Percentiles rank a stretch among this genome's conserved stretches.
phyloP scores from a whole-genome alignment of 2,888 invertebrate genomes.

The Ophion ellenae region DNA sequence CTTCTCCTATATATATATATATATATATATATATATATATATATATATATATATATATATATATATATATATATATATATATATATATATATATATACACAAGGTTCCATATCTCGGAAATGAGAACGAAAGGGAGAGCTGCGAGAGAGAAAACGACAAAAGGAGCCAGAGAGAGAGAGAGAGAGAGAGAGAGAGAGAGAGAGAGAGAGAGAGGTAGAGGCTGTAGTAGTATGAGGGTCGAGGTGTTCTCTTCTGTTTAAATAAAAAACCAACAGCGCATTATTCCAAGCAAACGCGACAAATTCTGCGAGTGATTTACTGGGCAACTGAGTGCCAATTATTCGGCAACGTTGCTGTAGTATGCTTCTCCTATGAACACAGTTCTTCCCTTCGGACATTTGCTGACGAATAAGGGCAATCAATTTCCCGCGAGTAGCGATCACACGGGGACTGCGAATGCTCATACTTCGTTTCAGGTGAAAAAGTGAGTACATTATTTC shows the following conservation, averaged over 20 bases:
- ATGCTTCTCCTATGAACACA: not conserved
- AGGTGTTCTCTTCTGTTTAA: slow-evolving; percentile 17
- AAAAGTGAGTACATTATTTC: too few relatives aligned
- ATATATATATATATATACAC: not conserved
- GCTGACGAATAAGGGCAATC: not conserved
- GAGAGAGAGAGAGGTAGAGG: not conserved
- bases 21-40: not conserved
- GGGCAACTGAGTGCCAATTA: slow-evolving; percentile 30
- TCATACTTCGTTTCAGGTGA: not conserved
- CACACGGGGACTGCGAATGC: not conserved
- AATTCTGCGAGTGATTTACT: slow-evolving; percentile 5
- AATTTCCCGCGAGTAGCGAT: not conserved
- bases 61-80: not conserved
- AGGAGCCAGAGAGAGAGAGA: not conserved
- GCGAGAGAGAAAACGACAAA: not conserved
- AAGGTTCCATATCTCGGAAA: not conserved
- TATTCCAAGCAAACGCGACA: slow-evolving; percentile 13
- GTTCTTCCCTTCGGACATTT: not conserved
- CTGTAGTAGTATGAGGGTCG: too few relatives aligned
- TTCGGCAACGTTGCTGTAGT: slow-evolving; percentile 1
- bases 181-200: too few relatives aligned
- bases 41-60: not conserved
- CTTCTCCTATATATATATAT: not conserved
- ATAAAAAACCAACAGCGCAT: not conserved
- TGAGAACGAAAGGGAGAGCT: slow-evolving; percentile 1